These are phyloP conservation scores for Hemibagrus wyckioides DNA, from an alignment of 2,113 vertebrate species.

Conservation along the genomic window DNA sequence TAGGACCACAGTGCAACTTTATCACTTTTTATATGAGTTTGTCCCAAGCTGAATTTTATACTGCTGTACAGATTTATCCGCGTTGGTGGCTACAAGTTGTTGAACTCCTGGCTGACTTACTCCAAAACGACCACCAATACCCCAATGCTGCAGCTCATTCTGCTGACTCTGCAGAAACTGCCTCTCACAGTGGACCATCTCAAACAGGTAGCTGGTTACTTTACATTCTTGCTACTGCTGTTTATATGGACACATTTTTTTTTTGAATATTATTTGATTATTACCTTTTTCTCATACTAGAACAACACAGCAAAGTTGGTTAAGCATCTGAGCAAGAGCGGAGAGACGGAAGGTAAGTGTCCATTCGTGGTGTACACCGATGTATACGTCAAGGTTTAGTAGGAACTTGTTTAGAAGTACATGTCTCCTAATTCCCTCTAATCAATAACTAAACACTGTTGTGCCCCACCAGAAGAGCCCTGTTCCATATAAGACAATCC, in stretches of 20 bases:
- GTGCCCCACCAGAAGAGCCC: not conserved
- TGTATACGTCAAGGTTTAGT: not conserved
- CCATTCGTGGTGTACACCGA: not conserved
- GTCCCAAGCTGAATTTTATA: not conserved
- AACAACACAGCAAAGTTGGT: constrained; percentile 97
- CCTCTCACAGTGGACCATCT: constrained; percentile 94
- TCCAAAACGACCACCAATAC: constrained; percentile 87
- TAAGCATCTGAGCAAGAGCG: constrained; percentile 91
- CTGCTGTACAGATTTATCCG: constrained; percentile 80
- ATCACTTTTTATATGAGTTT: not conserved
- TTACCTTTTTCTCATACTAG: constrained; percentile 61
- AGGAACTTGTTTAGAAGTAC: not conserved
- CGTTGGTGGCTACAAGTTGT: constrained; percentile 89
- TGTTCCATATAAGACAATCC: not conserved
- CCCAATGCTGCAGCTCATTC: constrained; percentile 88
- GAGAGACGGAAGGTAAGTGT: constrained; percentile 85
- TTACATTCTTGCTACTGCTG: not conserved
- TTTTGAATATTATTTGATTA: not conserved
- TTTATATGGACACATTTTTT: too few relatives aligned
- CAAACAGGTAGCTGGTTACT: constrained; percentile 80
- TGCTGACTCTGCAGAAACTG: constrained; percentile 89
- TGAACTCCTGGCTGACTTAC: constrained; percentile 91
- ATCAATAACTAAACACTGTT: not conserved
- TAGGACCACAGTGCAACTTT: not conserved
- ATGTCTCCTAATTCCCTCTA: not conserved